These are phyloP conservation scores for Conchocele bisecta DNA, from an alignment of 2,888 invertebrate genomes.

Conservation along the genomic window DNA sequence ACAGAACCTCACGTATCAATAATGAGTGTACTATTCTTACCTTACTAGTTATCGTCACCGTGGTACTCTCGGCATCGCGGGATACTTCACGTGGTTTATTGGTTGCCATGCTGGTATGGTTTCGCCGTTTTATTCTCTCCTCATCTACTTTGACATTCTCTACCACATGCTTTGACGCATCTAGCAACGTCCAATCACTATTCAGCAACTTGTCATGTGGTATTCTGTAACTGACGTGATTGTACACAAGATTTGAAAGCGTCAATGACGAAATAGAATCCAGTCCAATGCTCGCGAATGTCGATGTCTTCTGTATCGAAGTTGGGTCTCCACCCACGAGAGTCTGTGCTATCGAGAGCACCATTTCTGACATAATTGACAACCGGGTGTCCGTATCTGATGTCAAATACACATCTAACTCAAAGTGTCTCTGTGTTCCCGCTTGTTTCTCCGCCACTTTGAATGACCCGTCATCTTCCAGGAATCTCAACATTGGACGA, in stretches of 20 bases:
- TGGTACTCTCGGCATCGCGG: too few species aligned
- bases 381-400: neutral
- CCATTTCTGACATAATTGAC: neutral
- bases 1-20: too few species aligned
- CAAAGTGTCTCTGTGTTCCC: neutral
- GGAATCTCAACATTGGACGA: neutral
- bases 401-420: neutral
- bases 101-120: too few species aligned
- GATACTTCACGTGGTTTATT: too few species aligned
- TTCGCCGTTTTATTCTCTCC: too few species aligned
- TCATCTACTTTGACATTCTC: too few species aligned
- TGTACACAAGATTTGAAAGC: neutral
- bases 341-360: neutral
- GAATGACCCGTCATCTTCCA: neutral
- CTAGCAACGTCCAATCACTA: too few species aligned
- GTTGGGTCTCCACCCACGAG: neutral
- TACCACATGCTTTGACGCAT: too few species aligned
- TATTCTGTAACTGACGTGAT: neutral
- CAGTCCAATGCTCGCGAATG: neutral
- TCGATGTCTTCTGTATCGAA: neutral
- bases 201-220: too few species aligned
- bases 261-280: conserved; percentile 3
- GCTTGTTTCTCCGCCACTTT: neutral
- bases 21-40: too few species aligned
- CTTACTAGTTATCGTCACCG: too few species aligned